Evolutionary conservation across 2,888 invertebrate species (phyloP).

Genomic region (Phorcus lineatus): DNA sequence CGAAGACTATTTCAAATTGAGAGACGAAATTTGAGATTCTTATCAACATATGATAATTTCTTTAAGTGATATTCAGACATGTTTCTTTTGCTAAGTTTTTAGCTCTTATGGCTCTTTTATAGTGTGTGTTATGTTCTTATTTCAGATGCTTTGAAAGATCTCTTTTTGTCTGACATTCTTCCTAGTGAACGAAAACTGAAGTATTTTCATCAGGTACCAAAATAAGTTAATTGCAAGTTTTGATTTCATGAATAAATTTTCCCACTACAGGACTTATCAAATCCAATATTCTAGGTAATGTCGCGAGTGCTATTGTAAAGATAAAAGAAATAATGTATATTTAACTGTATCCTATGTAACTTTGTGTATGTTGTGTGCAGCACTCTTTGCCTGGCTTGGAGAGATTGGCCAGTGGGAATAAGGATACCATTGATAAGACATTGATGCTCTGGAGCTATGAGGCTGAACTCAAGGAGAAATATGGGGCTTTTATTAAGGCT

Average conservation of each 20-base stretch:
- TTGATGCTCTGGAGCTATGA: constrained; percentile 88
- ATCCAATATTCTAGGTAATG: no score
- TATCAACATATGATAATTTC: no score
- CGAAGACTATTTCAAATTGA: no score
- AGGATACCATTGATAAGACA: constrained; percentile 69
- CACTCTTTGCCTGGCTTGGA: constrained; percentile 72
- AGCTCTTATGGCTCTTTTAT: not conserved
- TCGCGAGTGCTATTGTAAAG: no score
- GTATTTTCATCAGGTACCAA: constrained; percentile 72
- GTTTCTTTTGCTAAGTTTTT: not conserved
- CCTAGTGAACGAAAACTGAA: constrained; percentile 73
- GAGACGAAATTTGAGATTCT: no score
- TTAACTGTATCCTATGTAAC: not conserved
- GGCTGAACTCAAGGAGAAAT: constrained; percentile 87
- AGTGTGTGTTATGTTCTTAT: constrained; percentile 41
- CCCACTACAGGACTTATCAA: no score
- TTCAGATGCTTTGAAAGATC: constrained; percentile 86
- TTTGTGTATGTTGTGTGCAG: constrained; percentile 53
- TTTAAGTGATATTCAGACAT: not conserved
- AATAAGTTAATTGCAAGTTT: no score
- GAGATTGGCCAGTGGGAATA: constrained; percentile 79
- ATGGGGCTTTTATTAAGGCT: constrained; percentile 83
- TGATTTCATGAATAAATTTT: no score
- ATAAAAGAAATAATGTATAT: not conserved
- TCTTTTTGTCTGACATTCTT: constrained; percentile 82